Evolutionary conservation across 2,888 invertebrate genomes (phyloP).

Genomic region (Habroteleia sp.): DNA sequence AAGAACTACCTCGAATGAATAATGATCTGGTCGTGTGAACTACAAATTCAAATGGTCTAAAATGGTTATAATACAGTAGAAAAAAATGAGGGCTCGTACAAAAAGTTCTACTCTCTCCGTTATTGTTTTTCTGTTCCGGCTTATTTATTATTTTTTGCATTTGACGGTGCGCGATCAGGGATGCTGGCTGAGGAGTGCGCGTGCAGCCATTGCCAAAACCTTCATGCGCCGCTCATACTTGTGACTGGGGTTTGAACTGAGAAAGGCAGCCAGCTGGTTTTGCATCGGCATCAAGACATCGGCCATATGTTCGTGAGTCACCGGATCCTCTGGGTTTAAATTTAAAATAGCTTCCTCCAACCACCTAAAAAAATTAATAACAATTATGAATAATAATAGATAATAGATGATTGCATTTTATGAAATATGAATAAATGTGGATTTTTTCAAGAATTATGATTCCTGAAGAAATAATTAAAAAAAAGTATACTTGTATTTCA

Average conservation of each 20-base stretch:
- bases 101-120: neutral
- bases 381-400: too few species aligned
- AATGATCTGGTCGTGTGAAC: too few species aligned
- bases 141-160: neutral
- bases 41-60: neutral
- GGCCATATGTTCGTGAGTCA: slow-evolving; percentile 92
- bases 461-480: neutral
- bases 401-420: too few species aligned
- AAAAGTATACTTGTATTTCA: slow-evolving; percentile 87
- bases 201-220: slow-evolving; percentile 88
- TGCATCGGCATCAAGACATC: slow-evolving; percentile 89
- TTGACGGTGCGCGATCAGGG: slow-evolving; percentile 25
- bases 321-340: slow-evolving; percentile 88
- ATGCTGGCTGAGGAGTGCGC: slow-evolving; percentile 81
- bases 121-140: neutral
- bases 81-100: neutral
- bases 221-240: slow-evolving; percentile 85
- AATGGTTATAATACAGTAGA: neutral
- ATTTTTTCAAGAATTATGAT: too few species aligned
- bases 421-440: too few species aligned
- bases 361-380: too few species aligned
- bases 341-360: slow-evolving; percentile 93
- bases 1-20: too few species aligned
- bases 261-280: slow-evolving; percentile 87
- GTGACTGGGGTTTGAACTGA: slow-evolving; percentile 85